Conservation (phyloP, 2,888 invertebrate genomes). For the Erynnis tages region DNA sequence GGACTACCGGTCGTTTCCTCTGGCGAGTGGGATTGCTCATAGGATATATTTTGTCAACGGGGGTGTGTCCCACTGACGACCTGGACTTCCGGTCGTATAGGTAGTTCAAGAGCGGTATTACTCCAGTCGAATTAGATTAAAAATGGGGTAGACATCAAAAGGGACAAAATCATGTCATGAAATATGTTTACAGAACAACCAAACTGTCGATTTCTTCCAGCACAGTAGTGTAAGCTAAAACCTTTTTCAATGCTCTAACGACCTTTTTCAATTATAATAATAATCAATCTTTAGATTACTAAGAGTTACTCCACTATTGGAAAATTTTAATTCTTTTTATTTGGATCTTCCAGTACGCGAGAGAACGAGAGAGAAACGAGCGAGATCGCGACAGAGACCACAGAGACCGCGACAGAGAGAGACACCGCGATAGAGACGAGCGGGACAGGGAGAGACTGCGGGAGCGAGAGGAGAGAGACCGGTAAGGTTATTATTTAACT, state of each 20-base stretch:
- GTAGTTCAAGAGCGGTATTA: too few relatives aligned
- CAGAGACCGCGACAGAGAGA: slow-evolving; percentile 80
- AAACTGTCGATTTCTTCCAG: too few relatives aligned
- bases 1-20: slow-evolving; percentile 82
- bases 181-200: too few relatives aligned
- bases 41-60: slow-evolving; percentile 86
- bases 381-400: slow-evolving; percentile 82
- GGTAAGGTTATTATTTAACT: slow-evolving; percentile 50
- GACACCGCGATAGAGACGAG: slow-evolving; percentile 80
- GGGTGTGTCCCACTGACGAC: slow-evolving; percentile 91
- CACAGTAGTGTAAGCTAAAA: too few relatives aligned
- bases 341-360: slow-evolving; percentile 81
- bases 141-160: too few relatives aligned
- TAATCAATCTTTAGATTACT: too few relatives aligned
- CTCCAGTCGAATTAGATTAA: too few relatives aligned
- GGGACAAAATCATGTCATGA: too few relatives aligned
- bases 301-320: too few relatives aligned
- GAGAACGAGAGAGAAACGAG: slow-evolving; percentile 75
- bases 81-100: slow-evolving; percentile 85
- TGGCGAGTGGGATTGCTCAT: slow-evolving; percentile 49
- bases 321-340: too few relatives aligned
- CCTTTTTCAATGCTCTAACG: too few relatives aligned
- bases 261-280: too few relatives aligned
- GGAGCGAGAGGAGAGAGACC: slow-evolving; percentile 75
- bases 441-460: slow-evolving; percentile 83